Conservation (phyloP, 1,140 invertebrate species). For the Drosophila navojoa region DNA sequence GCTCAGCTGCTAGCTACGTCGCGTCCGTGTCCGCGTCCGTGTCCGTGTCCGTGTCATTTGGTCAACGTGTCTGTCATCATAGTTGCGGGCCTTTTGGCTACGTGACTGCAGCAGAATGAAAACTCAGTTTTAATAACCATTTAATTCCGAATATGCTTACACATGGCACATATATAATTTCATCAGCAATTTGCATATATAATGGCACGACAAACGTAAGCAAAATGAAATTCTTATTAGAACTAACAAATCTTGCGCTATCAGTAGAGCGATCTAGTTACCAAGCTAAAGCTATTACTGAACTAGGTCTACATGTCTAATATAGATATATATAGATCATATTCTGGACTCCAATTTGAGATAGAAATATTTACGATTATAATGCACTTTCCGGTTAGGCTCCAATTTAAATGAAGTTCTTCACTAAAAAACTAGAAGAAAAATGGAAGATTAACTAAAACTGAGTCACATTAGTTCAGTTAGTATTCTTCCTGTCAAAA, state of each 20-base stretch:
- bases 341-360: no score
- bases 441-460: no score
- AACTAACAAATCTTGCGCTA: not conserved
- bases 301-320: no score
- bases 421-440: no score
- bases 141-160: conserved; percentile 18
- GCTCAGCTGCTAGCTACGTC: not conserved
- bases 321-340: no score
- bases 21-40: conserved; percentile 6
- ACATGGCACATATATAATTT: conserved; percentile 26
- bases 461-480: no score
- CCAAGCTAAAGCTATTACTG: no score
- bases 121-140: conserved; percentile 46
- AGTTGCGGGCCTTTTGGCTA: conserved; percentile 31
- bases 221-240: not conserved
- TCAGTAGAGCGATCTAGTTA: not conserved
- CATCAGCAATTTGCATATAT: conserved; percentile 24
- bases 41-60: conserved; percentile 53
- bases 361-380: no score
- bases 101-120: conserved; percentile 43
- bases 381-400: no score
- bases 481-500: no score
- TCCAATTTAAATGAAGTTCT: no score
- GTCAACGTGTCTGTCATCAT: conserved; percentile 52
- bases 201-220: not conserved